Conservation (phyloP, 2,888 invertebrate species). For the Bibio marci region DNA sequence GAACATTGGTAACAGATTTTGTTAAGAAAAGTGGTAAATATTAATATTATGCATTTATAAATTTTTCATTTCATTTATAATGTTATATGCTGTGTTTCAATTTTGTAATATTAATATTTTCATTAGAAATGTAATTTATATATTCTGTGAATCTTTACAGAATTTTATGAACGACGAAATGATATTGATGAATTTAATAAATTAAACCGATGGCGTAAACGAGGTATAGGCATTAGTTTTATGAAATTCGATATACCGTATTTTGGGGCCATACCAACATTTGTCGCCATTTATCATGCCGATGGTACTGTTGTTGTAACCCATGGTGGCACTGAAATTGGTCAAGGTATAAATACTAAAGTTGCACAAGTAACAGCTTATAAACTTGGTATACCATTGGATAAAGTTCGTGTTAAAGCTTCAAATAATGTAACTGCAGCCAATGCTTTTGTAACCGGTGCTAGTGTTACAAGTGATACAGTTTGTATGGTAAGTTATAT, state of each 20-base stretch:
- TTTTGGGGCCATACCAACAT: conserved; percentile 36
- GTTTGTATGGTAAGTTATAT: conserved; percentile 32
- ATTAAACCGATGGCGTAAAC: conserved; percentile 64
- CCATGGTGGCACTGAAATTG: conserved; percentile 60
- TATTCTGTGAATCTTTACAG: conserved; percentile 20
- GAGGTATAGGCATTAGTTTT: conserved; percentile 48
- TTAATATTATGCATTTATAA: conserved; percentile 12
- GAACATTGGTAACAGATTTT: conserved; percentile 7
- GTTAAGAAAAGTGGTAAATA: conserved; percentile 4
- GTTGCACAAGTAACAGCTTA: conserved; percentile 58
- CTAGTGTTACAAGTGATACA: conserved; percentile 55
- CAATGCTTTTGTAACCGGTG: conserved; percentile 50
- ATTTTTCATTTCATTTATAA: too few species aligned
- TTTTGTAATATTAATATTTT: too few species aligned
- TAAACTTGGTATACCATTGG: conserved; percentile 46
- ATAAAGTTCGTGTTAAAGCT: conserved; percentile 45
- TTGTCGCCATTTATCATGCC: conserved; percentile 47
- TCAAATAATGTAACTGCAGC: conserved; percentile 44
- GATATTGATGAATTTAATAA: conserved; percentile 42
- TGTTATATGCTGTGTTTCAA: too few species aligned
- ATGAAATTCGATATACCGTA: conserved; percentile 45
- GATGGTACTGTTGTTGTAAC: conserved; percentile 54
- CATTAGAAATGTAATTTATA: too few species aligned
- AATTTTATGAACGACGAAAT: conserved; percentile 36
- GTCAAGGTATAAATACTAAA: conserved; percentile 66